Evolutionary conservation across 1,140 invertebrate genomes (phyloP), one percentile per base, ranked within the genome.

Genomic region (Nephotettix cincticeps): DNA sequence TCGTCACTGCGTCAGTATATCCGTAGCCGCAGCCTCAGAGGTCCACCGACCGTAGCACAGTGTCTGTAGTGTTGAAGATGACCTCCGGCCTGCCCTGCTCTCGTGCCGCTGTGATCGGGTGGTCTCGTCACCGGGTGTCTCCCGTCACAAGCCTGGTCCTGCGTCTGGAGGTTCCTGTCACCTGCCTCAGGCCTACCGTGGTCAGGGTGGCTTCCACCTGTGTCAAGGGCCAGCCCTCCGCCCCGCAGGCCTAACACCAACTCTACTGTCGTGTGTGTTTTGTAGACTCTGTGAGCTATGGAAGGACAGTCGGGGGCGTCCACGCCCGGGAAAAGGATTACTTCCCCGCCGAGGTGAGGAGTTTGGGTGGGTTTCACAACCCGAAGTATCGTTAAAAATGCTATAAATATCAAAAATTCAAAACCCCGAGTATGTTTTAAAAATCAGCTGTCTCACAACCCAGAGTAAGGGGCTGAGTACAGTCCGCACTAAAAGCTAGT

Each of bases 131-230:
- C 23, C 43, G 58, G 25, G 40, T 47, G 1, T 36, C 17, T 23
- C 45, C 63, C 6, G 63, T 71, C 17, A 45, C 61, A 2, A 67
- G 32, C 25, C 17, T 54, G 21, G 14, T 69, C 11, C 21, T 32
- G 30, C 68, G 68, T 23, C 30, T 54, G 13, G 64, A 56, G 36
- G 21, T 71, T 11, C 70, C 70, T 6, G 63, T 71, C 17, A 64
- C 54, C 6, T 71, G 58, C 40, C 25, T 21, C 21, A 27, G 58
- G 3, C 61, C 63, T n/a, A 47, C 27, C 21, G 63, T 71, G 1
- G 47, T 54, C 2, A 25, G 47, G 40, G 29, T 71, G 27, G 32
- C 70, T 25, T 25, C 43, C 25, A 4, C 25, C 23, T n/a, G 56
- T 36, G 32, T 1, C 1, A 27, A 19, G 29, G 21, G 36, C 23